phyloP scores from a whole-genome alignment of 92 coral and sea anemone genomes.

The Porites lobata region DNA sequence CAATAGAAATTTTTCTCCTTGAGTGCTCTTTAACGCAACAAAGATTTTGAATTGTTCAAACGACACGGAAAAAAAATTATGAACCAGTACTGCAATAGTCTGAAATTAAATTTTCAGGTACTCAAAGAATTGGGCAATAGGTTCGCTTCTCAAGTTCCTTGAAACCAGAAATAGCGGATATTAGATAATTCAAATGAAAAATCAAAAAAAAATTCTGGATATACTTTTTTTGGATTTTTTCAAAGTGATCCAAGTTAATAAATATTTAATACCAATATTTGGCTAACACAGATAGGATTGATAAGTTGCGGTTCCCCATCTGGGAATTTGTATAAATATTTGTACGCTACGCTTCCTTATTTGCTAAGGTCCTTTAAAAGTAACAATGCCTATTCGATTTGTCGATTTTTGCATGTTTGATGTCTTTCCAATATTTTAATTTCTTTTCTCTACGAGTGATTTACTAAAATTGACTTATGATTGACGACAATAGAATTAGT shows the following conservation, averaged over 20 bases:
- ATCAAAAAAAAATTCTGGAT: too few relatives aligned
- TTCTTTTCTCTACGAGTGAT: not conserved
- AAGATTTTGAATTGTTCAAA: too few relatives aligned
- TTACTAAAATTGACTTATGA: not conserved
- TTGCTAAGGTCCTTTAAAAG: constrained; percentile 16
- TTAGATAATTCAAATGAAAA: too few relatives aligned
- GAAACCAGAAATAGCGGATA: too few relatives aligned
- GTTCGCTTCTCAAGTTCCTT: too few relatives aligned
- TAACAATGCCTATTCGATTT: not conserved
- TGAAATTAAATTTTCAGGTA: too few relatives aligned
- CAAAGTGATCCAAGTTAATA: not conserved
- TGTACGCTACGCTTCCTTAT: not conserved
- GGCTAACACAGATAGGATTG: not conserved
- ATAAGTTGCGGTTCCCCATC: not conserved
- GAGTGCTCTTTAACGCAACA: too few relatives aligned
- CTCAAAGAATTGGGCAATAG: too few relatives aligned
- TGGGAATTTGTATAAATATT: constrained; percentile 7
- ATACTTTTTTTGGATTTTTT: not conserved
- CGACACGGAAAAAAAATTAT: too few relatives aligned
- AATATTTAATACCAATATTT: not conserved
- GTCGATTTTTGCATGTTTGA: not conserved
- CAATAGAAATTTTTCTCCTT: too few relatives aligned
- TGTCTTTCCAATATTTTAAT: constrained; percentile 4
- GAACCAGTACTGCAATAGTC: too few relatives aligned
- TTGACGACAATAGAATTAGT: too few relatives aligned